Evolutionary conservation across 1,140 invertebrate species (phyloP).

Genomic region (Mamestra configurata): DNA sequence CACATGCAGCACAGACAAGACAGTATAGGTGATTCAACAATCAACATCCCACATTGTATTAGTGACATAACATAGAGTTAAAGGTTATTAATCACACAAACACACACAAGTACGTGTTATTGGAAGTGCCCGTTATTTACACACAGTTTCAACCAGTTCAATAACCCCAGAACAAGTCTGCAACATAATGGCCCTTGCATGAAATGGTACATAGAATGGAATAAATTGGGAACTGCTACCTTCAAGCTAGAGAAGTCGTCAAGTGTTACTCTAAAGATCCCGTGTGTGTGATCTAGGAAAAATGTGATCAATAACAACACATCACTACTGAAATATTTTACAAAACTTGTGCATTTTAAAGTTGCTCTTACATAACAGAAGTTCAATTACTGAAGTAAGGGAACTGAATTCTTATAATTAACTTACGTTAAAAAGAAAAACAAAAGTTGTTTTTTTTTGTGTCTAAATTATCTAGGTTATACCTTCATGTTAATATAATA

Average conservation of each 20-base stretch:
- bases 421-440: neutral
- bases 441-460: neutral
- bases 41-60: slow-evolving; percentile 46
- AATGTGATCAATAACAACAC: slow-evolving; percentile 53
- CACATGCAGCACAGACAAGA: slow-evolving; percentile 40
- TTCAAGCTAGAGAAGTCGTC: slow-evolving; percentile 42
- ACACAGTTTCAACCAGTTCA: slow-evolving; percentile 46
- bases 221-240: slow-evolving; percentile 43
- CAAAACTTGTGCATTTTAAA: slow-evolving; percentile 31
- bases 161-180: slow-evolving; percentile 53
- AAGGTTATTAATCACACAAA: slow-evolving; percentile 57
- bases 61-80: slow-evolving; percentile 55
- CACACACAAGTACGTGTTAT: slow-evolving; percentile 54
- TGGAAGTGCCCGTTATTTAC: slow-evolving; percentile 44
- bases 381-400: slow-evolving; percentile 3
- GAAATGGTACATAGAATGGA: slow-evolving; percentile 65
- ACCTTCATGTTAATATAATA: slow-evolving; percentile 43
- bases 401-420: slow-evolving; percentile 2
- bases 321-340: slow-evolving; percentile 36
- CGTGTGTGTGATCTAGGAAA: slow-evolving; percentile 45
- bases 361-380: neutral
- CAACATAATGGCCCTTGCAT: slow-evolving; percentile 67
- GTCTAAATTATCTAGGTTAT: slow-evolving; percentile 1
- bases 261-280: slow-evolving; percentile 36
- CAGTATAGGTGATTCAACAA: slow-evolving; percentile 36